A percentile compares a stretch with the other conserved stretches of the same genome.
Conservation (phyloP, 2,797 vertebrate species). For the Sebastes minor region DNA sequence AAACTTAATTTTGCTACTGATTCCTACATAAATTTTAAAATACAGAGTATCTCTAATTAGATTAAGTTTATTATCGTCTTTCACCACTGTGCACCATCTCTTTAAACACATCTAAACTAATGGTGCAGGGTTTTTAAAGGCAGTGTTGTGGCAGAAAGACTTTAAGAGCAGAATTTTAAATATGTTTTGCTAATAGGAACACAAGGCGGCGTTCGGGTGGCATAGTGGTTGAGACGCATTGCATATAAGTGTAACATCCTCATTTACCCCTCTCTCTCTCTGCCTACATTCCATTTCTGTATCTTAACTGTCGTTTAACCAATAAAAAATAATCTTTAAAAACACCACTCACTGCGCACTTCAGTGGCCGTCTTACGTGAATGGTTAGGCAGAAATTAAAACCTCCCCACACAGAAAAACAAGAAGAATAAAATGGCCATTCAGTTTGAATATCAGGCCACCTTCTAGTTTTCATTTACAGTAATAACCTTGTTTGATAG, state of each 20-base stretch:
- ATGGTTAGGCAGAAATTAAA: neutral
- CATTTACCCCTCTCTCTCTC: neutral
- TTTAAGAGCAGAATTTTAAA: neutral
- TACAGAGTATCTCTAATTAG: neutral
- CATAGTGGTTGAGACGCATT: neutral
- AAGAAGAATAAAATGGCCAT: neutral
- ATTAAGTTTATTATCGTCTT: neutral
- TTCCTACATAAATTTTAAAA: neutral
- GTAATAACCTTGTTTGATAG: neutral
- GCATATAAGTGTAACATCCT: neutral
- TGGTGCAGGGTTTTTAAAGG: neutral
- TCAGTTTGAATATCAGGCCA: neutral
- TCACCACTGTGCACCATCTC: neutral
- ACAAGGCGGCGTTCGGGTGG: neutral
- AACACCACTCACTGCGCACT: neutral
- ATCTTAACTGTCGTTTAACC: neutral
- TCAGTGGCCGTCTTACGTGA: neutral
- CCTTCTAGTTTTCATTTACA: conserved; percentile 3
- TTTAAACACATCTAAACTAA: neutral
- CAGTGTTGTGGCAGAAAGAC: neutral
- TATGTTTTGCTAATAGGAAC: neutral
- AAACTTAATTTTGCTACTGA: neutral
- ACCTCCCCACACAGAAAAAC: neutral
- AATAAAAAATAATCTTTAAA: neutral
- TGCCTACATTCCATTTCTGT: neutral